A percentile compares a stretch with the other conserved stretches of the same genome.
Evolutionary conservation across 2,113 vertebrate genomes (phyloP).

Genomic region (Vidua chalybeata): DNA sequence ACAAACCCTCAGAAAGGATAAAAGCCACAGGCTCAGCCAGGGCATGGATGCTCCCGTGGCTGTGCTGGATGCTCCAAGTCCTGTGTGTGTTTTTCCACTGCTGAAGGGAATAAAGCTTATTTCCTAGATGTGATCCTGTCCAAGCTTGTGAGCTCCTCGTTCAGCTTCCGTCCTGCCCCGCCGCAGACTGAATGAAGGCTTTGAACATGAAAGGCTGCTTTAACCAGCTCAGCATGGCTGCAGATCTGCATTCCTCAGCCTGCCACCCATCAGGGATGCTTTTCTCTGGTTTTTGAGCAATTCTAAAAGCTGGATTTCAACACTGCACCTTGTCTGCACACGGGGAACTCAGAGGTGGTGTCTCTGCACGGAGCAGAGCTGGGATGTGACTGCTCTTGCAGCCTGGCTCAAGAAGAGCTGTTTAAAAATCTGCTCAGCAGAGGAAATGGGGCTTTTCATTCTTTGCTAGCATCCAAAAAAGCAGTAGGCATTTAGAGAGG

Average conservation of each 20-base stretch:
- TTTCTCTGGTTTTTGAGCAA: not conserved
- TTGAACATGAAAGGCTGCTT: conserved; percentile 42
- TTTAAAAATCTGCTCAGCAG: not conserved
- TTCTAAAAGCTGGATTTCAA: not conserved
- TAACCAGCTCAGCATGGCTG: conserved; percentile 36
- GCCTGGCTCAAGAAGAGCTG: not conserved
- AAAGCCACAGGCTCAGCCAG: not conserved
- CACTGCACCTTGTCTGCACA: not conserved
- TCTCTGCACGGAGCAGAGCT: not conserved
- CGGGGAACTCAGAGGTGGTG: not conserved
- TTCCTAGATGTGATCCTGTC: conserved; percentile 13
- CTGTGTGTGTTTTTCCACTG: conserved; percentile 41
- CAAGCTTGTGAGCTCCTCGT: conserved; percentile 26
- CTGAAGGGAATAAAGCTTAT: conserved; percentile 20
- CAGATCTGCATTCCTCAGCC: not conserved
- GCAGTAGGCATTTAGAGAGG: not conserved
- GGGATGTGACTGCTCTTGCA: not conserved
- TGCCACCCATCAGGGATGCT: not conserved
- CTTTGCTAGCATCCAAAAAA: not conserved
- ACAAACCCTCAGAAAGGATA: not conserved
- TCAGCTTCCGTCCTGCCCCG: conserved; percentile 21
- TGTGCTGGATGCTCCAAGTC: not conserved
- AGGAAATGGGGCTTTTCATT: not conserved
- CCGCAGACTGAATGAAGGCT: not conserved
- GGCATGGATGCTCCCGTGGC: not conserved